Conservation (phyloP, 2,888 invertebrate species). For the Cantharis flavilabris region DNA sequence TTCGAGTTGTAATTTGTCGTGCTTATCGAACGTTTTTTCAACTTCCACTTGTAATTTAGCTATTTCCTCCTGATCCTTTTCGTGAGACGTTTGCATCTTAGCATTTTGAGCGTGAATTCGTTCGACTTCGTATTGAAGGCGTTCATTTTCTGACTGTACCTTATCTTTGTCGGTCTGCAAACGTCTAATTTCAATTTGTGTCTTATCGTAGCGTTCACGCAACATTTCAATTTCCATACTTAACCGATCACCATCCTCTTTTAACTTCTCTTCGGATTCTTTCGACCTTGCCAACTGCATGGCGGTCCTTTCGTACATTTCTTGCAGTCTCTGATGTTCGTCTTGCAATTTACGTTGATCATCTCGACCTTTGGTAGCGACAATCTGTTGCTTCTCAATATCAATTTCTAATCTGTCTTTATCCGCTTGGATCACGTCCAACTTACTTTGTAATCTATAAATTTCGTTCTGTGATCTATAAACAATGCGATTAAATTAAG, state of each 20-base stretch:
- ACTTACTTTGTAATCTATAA: slow-evolving; percentile 84
- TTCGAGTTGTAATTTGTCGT: slow-evolving; percentile 83
- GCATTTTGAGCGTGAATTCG: slow-evolving; percentile 83
- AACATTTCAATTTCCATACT: slow-evolving; percentile 84
- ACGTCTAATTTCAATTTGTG: slow-evolving; percentile 81
- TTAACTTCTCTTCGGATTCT: slow-evolving; percentile 89
- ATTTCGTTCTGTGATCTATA: slow-evolving; percentile 86
- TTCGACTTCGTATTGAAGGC: slow-evolving; percentile 84
- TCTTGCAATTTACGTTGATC: slow-evolving; percentile 87
- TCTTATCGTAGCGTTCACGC: slow-evolving; percentile 85
- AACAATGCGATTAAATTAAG: slow-evolving; percentile 29
- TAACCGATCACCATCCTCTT: slow-evolving; percentile 78
- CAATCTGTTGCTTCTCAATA: slow-evolving; percentile 80
- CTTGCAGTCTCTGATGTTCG: slow-evolving; percentile 82
- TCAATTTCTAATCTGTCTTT: slow-evolving; percentile 85
- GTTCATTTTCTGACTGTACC: slow-evolving; percentile 79
- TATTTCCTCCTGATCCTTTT: slow-evolving; percentile 89
- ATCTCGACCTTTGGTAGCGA: slow-evolving; percentile 80
- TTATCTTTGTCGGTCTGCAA: slow-evolving; percentile 86
- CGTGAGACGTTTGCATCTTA: slow-evolving; percentile 83
- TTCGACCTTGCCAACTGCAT: slow-evolving; percentile 84
- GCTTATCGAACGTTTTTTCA: slow-evolving; percentile 90
- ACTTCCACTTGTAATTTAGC: slow-evolving; percentile 84
- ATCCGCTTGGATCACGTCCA: slow-evolving; percentile 86
- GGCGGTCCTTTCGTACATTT: slow-evolving; percentile 86